These are phyloP conservation scores for Pegoplata infirma DNA, from an alignment of 2,888 invertebrate genomes.

Conservation along the genomic window DNA sequence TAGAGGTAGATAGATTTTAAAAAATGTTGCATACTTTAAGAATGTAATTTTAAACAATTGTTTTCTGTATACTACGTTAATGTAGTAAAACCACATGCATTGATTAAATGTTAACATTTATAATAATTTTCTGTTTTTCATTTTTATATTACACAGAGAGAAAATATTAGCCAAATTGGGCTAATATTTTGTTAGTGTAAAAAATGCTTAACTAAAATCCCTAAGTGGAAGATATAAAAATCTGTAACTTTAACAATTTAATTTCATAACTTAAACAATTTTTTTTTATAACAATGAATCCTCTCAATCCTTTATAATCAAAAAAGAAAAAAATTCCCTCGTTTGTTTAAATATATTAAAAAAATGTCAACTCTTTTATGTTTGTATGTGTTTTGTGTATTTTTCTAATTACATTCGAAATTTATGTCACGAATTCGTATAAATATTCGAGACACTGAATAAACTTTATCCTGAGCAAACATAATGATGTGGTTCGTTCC, in stretches of 20 bases:
- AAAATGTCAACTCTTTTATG: conserved; percentile 1
- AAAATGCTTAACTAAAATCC: too few species aligned
- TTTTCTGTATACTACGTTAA: neutral
- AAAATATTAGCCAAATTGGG: too few species aligned
- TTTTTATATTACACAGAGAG: conserved; percentile 8
- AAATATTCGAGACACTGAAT: conserved; percentile 54
- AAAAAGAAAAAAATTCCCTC: neutral
- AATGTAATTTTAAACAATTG: neutral
- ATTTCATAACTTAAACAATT: neutral
- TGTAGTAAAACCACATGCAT: neutral
- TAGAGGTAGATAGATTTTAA: neutral
- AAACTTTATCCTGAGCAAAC: conserved; percentile 58
- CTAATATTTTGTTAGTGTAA: too few species aligned
- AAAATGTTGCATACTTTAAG: too few species aligned
- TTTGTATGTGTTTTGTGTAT: neutral
- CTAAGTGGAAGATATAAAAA: too few species aligned
- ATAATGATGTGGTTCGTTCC: conserved; percentile 11
- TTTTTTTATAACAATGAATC: neutral
- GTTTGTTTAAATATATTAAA: neutral
- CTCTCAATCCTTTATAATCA: neutral
- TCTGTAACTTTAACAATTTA: neutral
- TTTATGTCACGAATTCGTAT: conserved; percentile 65
- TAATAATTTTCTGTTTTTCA: conserved; percentile 26
- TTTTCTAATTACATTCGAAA: conserved; percentile 65
- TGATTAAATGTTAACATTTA: conserved; percentile 23